These are phyloP conservation scores for Varroa destructor DNA, from an alignment of 1,140 invertebrate genomes.

Conservation along the genomic window DNA sequence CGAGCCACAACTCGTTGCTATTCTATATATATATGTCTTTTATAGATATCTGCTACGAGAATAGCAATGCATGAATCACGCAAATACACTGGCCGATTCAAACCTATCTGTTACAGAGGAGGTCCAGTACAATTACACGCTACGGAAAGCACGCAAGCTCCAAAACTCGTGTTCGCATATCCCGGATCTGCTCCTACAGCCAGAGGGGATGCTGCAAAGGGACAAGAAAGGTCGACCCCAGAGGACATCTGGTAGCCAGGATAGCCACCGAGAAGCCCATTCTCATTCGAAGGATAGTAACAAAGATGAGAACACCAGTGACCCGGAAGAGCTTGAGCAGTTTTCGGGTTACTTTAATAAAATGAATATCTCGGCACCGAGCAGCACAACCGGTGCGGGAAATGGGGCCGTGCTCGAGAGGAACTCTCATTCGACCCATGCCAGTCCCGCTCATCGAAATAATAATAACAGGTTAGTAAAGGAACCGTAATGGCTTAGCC, in stretches of 20 bases:
- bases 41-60: no score
- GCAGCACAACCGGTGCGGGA: no score
- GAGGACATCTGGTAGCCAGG: no score
- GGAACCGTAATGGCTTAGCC: no score
- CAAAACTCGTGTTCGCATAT: conserved; percentile 30
- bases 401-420: neutral
- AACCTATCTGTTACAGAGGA: neutral
- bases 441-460: conserved; percentile 2
- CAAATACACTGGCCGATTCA: no score
- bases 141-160: conserved; percentile 30
- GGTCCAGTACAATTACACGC: conserved; percentile 32
- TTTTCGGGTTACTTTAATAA: conserved; percentile 26
- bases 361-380: conserved; percentile 1
- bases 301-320: conserved; percentile 1
- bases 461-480: no score
- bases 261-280: no score
- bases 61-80: no score
- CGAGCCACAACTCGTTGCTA: neutral
- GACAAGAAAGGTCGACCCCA: conserved; percentile 16
- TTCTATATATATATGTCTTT: no score
- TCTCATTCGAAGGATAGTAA: neutral
- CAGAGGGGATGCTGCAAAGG: conserved; percentile 21
- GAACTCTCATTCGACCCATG: conserved; percentile 20
- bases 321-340: conserved; percentile 19
- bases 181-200: conserved; percentile 29